phyloP scores from a whole-genome alignment of 1,140 invertebrate species.

The Bombyx mori region ASM3026992v2 NC_085114.1:8993001-8993500 shows the following conservation, averaged over 20 bases:
- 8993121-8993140: conserved; percentile 25
- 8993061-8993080: conserved; percentile 38
- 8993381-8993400: conserved; percentile 60
- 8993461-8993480: conserved; percentile 65
- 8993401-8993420: conserved; percentile 63
- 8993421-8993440: conserved; percentile 69
- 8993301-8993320: conserved; percentile 49
- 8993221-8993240: background rate
- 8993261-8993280: background rate
- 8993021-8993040: conserved; percentile 45
- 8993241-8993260: background rate
- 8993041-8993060: conserved; percentile 30
- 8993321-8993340: conserved; percentile 67
- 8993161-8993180: conserved; percentile 14
- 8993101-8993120: conserved; percentile 41
- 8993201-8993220: conserved; percentile 9
- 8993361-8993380: conserved; percentile 65
- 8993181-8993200: conserved; percentile 27
- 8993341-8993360: conserved; percentile 52
- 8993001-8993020: too few relatives aligned
- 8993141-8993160: conserved; percentile 29
- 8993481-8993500: conserved; percentile 57
- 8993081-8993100: conserved; percentile 43
- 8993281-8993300: conserved; percentile 31
- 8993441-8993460: conserved; percentile 69